Evolutionary conservation across 2,888 invertebrate species (phyloP).

Genomic region (Scaptomyza tumidula): DNA sequence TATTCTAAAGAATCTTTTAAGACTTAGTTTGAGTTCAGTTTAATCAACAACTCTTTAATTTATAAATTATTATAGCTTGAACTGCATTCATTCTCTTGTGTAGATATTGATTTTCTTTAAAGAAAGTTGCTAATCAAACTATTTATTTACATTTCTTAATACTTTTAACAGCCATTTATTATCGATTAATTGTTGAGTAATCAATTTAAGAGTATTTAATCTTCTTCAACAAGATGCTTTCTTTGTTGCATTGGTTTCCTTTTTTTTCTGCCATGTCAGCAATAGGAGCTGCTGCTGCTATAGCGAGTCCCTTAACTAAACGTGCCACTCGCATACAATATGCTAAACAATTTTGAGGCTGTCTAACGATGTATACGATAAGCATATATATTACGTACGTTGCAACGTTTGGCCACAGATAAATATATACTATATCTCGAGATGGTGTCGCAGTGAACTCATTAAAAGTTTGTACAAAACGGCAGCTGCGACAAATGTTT

Average conservation of each 20-base stretch:
- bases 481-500: conserved; percentile 47
- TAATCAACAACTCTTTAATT: not conserved
- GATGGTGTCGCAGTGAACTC: conserved; percentile 69
- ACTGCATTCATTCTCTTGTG: not conserved
- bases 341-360: conserved; percentile 66
- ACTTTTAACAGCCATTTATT: not conserved
- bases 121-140: not conserved
- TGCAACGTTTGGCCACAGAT: conserved; percentile 18
- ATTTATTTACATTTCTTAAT: too few species aligned
- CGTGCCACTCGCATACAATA: conserved; percentile 53
- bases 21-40: not conserved
- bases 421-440: not conserved
- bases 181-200: not conserved
- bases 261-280: conserved; percentile 48
- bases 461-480: conserved; percentile 71
- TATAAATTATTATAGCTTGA: not conserved
- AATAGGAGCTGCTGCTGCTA: conserved; percentile 41
- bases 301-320: conserved; percentile 35
- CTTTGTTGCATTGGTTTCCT: not conserved
- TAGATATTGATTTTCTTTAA: too few species aligned
- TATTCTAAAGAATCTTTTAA: not conserved
- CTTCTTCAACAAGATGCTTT: not conserved
- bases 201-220: conserved; percentile 6
- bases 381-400: conserved; percentile 2
- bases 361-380: conserved; percentile 61